Conservation (phyloP, 2,888 invertebrate species). For the Labia minor region DNA sequence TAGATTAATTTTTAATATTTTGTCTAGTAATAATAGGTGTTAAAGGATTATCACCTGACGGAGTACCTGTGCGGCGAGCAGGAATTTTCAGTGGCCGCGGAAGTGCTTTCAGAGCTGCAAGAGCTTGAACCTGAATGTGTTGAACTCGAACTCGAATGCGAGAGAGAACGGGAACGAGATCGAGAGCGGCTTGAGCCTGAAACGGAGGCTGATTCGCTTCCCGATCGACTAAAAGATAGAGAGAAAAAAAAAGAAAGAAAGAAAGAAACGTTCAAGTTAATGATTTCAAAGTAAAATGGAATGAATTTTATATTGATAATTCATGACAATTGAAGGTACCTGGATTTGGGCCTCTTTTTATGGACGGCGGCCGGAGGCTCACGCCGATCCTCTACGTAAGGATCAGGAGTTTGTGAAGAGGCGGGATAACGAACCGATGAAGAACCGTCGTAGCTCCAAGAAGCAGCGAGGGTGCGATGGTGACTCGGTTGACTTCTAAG, state of each 20-base stretch:
- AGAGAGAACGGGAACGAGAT: constrained; percentile 36
- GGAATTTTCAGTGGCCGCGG: constrained; percentile 34
- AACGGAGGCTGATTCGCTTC: constrained; percentile 29
- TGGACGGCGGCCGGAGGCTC: constrained; percentile 30
- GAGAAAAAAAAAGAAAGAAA: background rate
- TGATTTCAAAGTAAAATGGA: too few relatives aligned
- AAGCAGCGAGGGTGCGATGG: constrained; percentile 22
- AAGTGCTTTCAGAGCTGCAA: constrained; percentile 46
- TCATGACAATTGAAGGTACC: too few relatives aligned
- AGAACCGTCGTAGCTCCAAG: constrained; percentile 31
- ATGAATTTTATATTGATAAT: too few relatives aligned
- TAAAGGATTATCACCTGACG: background rate
- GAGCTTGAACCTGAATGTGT: constrained; percentile 46
- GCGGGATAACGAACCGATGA: constrained; percentile 25
- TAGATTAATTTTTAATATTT: too few relatives aligned
- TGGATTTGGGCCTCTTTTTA: constrained; percentile 32
- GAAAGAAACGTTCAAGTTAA: too few relatives aligned
- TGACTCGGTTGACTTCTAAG: constrained; percentile 22
- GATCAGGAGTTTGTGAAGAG: constrained; percentile 25
- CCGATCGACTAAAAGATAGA: constrained; percentile 26
- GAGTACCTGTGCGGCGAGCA: constrained; percentile 33
- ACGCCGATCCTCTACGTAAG: constrained; percentile 30
- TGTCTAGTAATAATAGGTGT: too few relatives aligned
- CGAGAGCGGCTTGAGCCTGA: constrained; percentile 49
- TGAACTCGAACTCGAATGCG: constrained; percentile 42